A percentile compares a stretch with the other conserved stretches of the same genome.
Evolutionary conservation across 2,888 invertebrate species (phyloP).

Genomic region (Caenorhabditis sp.): DNA sequence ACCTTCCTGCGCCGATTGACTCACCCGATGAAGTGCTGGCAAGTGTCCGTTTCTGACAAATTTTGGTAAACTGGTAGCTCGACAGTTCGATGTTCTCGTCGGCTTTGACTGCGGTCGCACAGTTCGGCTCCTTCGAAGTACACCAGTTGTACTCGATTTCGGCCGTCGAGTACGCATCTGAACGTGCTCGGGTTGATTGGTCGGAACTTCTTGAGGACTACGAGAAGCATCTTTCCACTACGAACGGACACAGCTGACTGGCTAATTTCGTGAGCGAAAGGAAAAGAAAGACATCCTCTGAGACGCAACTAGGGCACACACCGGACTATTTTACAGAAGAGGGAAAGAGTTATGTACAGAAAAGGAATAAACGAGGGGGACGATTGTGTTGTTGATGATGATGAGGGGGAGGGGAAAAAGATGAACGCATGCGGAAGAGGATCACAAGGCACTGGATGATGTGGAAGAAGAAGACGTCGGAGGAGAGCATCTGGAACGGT

Average conservation of each 20-base stretch:
- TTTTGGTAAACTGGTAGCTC: constrained; percentile 63
- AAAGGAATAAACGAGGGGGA: constrained; percentile 16
- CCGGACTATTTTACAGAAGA: too few relatives aligned
- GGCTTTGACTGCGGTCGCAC: constrained; percentile 57
- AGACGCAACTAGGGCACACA: too few relatives aligned
- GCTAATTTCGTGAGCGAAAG: neutral
- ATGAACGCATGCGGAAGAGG: constrained; percentile 15
- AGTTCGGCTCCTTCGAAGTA: constrained; percentile 54
- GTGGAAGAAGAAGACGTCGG: constrained; percentile 26
- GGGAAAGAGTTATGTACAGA: constrained; percentile 41
- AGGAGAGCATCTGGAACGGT: constrained; percentile 10
- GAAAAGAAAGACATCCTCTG: neutral
- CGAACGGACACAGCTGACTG: constrained; percentile 13
- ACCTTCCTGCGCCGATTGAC: too few relatives aligned
- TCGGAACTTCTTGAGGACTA: too few relatives aligned
- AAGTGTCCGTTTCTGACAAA: constrained; percentile 64
- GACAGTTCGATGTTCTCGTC: constrained; percentile 65
- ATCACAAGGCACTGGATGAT: constrained; percentile 29
- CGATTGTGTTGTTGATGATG: too few relatives aligned
- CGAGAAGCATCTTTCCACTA: too few relatives aligned
- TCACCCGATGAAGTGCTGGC: constrained; percentile 67
- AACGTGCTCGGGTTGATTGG: constrained; percentile 59
- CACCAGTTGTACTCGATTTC: constrained; percentile 69
- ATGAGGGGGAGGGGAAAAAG: constrained; percentile 6
- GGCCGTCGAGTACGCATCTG: constrained; percentile 93